Percentiles rank a stretch among this genome's conserved stretches.
Evolutionary conservation across 2,113 vertebrate species (phyloP).

Genomic region (Semicossyphus pulcher): DNA sequence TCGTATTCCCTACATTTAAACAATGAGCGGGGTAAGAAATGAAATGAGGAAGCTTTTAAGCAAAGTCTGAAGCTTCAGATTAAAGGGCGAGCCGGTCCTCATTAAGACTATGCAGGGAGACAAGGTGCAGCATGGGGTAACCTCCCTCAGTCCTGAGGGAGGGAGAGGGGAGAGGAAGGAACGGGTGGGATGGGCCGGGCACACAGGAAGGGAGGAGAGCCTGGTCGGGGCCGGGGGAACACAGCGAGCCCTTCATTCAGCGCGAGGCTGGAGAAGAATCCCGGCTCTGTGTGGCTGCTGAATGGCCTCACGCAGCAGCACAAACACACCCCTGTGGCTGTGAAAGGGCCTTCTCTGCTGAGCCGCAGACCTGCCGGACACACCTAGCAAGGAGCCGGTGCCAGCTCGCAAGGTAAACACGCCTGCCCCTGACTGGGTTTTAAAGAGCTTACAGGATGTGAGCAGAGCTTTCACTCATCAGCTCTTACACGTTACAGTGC

Average conservation of each 20-base stretch:
- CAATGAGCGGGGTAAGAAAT: neutral
- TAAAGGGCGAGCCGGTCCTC: constrained; percentile 17
- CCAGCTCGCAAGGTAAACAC: constrained; percentile 80
- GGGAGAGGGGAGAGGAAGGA: constrained; percentile 85
- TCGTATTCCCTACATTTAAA: constrained; percentile 6
- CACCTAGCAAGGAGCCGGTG: constrained; percentile 74
- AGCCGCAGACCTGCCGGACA: constrained; percentile 85
- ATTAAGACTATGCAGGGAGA: constrained; percentile 10
- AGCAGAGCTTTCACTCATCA: constrained; percentile 64
- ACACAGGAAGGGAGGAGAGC: constrained; percentile 95
- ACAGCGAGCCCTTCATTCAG: constrained; percentile 89
- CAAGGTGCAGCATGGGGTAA: constrained; percentile 52
- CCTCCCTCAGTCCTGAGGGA: constrained; percentile 39
- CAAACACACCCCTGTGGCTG: constrained; percentile 90
- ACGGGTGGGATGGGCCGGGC: constrained; percentile 87
- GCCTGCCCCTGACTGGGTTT: constrained; percentile 75
- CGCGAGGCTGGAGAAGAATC: constrained; percentile 89
- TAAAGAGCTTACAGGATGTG: constrained; percentile 74
- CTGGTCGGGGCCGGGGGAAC: constrained; percentile 81
- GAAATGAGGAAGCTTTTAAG: constrained; percentile 1
- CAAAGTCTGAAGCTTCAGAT: neutral
- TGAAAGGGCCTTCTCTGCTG: constrained; percentile 82
- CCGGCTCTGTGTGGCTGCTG: constrained; percentile 88
- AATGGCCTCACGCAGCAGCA: constrained; percentile 84
- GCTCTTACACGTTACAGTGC: constrained; percentile 47